phyloP scores from a whole-genome alignment of 1,140 invertebrate species.

The Anastrepha ludens region DNA sequence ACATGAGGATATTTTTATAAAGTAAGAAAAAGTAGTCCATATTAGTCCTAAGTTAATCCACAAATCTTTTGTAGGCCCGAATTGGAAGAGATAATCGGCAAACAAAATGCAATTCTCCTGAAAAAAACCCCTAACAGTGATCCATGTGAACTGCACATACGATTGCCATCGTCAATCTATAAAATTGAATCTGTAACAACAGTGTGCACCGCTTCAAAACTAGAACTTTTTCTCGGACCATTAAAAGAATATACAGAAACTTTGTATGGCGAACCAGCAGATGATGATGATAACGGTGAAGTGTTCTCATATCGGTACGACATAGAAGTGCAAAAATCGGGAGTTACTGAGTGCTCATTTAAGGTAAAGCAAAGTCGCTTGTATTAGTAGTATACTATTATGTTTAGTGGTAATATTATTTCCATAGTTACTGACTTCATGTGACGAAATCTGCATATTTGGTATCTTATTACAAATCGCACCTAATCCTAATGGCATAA shows the following conservation, averaged over 20 bases:
- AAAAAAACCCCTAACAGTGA: conserved; percentile 51
- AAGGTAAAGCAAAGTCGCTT: conserved; percentile 60
- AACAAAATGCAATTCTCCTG: conserved; percentile 65
- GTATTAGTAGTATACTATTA: neutral
- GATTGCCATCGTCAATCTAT: conserved; percentile 59
- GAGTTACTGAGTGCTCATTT: conserved; percentile 64
- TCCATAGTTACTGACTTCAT: conserved; percentile 60
- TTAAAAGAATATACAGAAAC: conserved; percentile 69
- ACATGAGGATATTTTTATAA: conserved; percentile 67
- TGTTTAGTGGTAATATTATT: neutral
- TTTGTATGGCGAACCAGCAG: conserved; percentile 62
- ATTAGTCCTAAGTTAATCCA: too few relatives aligned
- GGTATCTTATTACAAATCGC: conserved; percentile 67
- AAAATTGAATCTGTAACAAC: conserved; percentile 69
- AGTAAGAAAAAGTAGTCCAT: conserved; percentile 59
- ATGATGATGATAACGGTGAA: conserved; percentile 63
- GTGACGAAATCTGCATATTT: conserved; percentile 67
- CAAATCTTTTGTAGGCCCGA: conserved; percentile 61
- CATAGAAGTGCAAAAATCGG: conserved; percentile 69
- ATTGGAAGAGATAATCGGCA: conserved; percentile 64
- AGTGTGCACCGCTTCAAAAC: conserved; percentile 66
- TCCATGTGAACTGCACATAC: conserved; percentile 64
- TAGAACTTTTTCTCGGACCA: conserved; percentile 67
- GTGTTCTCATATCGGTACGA: conserved; percentile 66
- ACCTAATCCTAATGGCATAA: conserved; percentile 71